Percentiles rank a stretch among this genome's conserved stretches.
These are phyloP conservation scores for Polyommatus icarus DNA, from an alignment of 2,888 invertebrate genomes.

Conservation along the genomic window DNA sequence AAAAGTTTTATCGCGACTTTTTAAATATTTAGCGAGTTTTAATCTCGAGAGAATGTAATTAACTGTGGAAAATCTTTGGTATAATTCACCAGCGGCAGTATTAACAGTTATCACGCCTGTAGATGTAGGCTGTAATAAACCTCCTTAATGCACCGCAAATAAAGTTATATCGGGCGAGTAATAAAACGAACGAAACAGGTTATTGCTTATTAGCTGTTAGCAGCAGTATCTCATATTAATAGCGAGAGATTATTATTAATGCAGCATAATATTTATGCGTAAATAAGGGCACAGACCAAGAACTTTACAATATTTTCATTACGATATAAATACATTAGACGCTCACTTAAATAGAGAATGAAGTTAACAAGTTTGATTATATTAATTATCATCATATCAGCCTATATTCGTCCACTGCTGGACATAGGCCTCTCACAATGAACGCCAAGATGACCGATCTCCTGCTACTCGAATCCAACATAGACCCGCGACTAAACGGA, in stretches of 20 bases:
- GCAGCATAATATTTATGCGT: neutral
- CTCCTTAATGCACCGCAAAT: constrained; percentile 20
- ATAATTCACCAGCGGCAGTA: neutral
- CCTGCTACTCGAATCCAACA: too few relatives aligned
- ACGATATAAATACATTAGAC: neutral
- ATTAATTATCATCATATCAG: too few relatives aligned
- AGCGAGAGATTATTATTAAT: neutral
- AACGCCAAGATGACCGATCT: too few relatives aligned
- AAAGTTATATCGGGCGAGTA: neutral
- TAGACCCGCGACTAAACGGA: too few relatives aligned
- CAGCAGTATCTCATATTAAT: neutral
- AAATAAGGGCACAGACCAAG: neutral
- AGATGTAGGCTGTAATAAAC: too few relatives aligned
- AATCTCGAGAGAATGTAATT: neutral
- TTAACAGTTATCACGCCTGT: neutral
- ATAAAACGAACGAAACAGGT: constrained; percentile 23
- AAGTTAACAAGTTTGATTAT: too few relatives aligned
- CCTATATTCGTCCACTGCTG: too few relatives aligned
- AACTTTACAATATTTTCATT: too few relatives aligned
- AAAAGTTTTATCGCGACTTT: constrained; percentile 10
- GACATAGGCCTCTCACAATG: too few relatives aligned
- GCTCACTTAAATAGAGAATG: neutral
- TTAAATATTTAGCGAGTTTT: neutral
- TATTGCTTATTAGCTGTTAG: constrained; percentile 21
- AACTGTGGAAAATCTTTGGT: neutral